Conservation (phyloP, 2,113 vertebrate genomes). For the Archilochus colubris region DNA sequence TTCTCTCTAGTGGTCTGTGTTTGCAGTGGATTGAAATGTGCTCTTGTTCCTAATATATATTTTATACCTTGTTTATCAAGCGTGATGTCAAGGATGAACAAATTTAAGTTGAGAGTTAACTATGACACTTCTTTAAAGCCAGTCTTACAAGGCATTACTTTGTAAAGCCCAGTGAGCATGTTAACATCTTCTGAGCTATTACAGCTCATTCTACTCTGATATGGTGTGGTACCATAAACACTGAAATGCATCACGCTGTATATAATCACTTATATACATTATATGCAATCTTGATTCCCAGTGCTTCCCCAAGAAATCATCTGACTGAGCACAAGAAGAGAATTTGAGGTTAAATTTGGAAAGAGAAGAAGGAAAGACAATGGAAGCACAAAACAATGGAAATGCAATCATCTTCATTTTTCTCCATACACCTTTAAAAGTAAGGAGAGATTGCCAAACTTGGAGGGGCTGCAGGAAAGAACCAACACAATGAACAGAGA, state of each 20-base stretch:
- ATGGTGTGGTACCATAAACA: not conserved
- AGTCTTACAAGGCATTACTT: not conserved
- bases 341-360: not conserved
- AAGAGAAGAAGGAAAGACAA: not conserved
- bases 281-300: not conserved
- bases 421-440: not conserved
- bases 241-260: not conserved
- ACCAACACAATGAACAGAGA: not conserved
- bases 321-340: not conserved
- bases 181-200: not conserved
- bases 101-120: not conserved
- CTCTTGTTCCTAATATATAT: slow-evolving; percentile 4
- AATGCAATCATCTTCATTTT: not conserved
- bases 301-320: not conserved
- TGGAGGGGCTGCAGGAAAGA: not conserved
- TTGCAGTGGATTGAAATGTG: not conserved
- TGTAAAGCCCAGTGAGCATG: not conserved
- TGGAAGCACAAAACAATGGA: not conserved
- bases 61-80: slow-evolving; percentile 22
- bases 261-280: not conserved
- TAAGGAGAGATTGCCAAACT: not conserved
- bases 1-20: slow-evolving; percentile 12
- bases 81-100: slow-evolving; percentile 2
- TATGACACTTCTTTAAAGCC: not conserved
- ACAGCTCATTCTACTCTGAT: not conserved